Percentiles rank a stretch among this genome's conserved stretches.
Evolutionary conservation across 2,797 vertebrate species (phyloP).

Genomic region (Poeciliopsis gracilis): DNA sequence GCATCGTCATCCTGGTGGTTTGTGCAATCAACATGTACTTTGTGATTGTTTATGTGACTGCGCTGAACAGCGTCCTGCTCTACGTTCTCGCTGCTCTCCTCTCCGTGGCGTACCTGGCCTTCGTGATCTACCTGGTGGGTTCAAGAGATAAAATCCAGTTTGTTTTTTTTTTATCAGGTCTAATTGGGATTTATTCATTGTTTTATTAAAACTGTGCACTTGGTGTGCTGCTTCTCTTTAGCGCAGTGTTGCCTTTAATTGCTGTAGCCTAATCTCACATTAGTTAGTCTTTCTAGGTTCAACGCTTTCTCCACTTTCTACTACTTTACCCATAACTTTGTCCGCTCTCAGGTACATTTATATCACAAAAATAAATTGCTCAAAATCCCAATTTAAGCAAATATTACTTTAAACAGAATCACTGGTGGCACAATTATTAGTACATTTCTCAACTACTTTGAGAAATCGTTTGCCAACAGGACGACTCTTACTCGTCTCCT

Average conservation of each 20-base stretch:
- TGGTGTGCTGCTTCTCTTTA: not conserved
- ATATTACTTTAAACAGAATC: not conserved
- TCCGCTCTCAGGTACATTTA: not conserved
- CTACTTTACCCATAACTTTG: not conserved
- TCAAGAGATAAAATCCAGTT: not conserved
- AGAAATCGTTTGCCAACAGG: not conserved
- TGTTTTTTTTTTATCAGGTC: not conserved
- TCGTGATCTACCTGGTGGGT: constrained; percentile 93
- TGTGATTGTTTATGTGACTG: constrained; percentile 87
- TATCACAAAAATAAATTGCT: not conserved
- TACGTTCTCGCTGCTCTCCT: constrained; percentile 85
- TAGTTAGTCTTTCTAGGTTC: not conserved
- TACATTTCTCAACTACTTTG: not conserved
- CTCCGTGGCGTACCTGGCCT: constrained; percentile 87
- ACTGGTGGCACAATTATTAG: not conserved
- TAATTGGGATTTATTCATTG: not conserved
- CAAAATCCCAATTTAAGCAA: not conserved
- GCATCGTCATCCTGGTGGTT: constrained; percentile 84
- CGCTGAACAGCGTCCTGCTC: constrained; percentile 79
- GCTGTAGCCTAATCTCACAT: not conserved
- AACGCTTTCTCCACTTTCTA: not conserved
- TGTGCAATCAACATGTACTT: constrained; percentile 94
- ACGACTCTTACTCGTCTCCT: not conserved
- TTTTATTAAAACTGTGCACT: not conserved
- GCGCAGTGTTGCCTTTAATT: not conserved